Conservation (phyloP, 2,113 vertebrate species). For the Leptosomus discolor region DNA sequence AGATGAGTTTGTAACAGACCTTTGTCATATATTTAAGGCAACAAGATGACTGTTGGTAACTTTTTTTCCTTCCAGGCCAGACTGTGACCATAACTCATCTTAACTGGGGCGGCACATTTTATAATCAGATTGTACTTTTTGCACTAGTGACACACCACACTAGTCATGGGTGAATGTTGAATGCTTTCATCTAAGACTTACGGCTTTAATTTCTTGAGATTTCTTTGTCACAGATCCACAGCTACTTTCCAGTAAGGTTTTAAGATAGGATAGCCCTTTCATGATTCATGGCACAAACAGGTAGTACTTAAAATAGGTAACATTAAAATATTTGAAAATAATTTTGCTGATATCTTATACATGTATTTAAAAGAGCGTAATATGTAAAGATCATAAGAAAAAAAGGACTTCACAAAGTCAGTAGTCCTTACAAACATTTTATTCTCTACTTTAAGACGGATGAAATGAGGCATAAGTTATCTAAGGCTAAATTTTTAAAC, state of each 20-base stretch:
- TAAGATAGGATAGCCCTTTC: background rate
- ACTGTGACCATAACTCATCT: background rate
- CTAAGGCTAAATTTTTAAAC: background rate
- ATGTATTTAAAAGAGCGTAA: background rate
- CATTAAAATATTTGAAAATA: background rate
- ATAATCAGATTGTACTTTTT: background rate
- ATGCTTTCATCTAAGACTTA: background rate
- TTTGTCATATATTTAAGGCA: background rate
- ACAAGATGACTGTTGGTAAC: background rate
- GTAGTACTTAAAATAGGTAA: background rate
- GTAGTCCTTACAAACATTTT: background rate
- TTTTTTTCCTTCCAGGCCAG: background rate
- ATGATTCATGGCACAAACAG: background rate
- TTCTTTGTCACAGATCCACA: background rate
- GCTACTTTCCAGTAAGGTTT: background rate
- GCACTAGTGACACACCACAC: background rate
- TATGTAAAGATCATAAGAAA: background rate
- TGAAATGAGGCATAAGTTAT: background rate
- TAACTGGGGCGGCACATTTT: background rate
- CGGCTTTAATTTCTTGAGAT: background rate
- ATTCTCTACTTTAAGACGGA: background rate
- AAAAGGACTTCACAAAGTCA: background rate
- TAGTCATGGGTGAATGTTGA: background rate
- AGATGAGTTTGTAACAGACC: background rate
- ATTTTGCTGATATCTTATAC: background rate